Conservation (phyloP, 1,140 invertebrate species). For the Aphelinus certus region DNA sequence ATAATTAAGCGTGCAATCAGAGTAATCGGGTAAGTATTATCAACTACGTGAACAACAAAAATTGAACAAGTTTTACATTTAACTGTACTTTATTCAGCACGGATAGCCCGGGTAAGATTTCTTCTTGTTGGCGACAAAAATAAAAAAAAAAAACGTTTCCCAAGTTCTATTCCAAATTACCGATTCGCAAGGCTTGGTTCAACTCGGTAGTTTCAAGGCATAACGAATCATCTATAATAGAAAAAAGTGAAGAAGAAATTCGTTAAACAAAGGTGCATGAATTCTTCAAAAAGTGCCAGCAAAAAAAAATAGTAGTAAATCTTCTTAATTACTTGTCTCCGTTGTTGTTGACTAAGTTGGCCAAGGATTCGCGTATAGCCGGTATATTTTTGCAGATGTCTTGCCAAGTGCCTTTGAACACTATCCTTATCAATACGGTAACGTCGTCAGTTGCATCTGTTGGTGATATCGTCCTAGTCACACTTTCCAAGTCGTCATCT, state of each 20-base stretch:
- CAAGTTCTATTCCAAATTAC: too few relatives aligned
- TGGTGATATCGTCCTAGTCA: conserved; percentile 33
- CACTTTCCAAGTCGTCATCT: neutral
- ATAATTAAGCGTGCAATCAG: conserved; percentile 30
- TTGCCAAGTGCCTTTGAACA: conserved; percentile 50
- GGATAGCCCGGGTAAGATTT: conserved; percentile 10
- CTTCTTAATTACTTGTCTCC: conserved; percentile 50
- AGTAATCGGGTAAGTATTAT: conserved; percentile 32
- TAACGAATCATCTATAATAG: too few relatives aligned
- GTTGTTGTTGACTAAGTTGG: conserved; percentile 45
- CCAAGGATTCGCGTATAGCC: conserved; percentile 47
- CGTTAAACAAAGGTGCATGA: too few relatives aligned
- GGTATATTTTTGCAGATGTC: conserved; percentile 53
- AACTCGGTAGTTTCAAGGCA: too few relatives aligned
- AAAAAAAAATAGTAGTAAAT: conserved; percentile 5
- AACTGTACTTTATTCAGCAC: conserved; percentile 28
- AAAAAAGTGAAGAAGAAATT: too few relatives aligned
- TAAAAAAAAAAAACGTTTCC: too few relatives aligned
- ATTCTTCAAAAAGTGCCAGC: neutral
- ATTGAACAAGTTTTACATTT: too few relatives aligned
- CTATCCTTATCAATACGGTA: conserved; percentile 52
- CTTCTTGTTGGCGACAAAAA: too few relatives aligned
- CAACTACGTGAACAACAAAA: conserved; percentile 31
- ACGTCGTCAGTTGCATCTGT: conserved; percentile 44
- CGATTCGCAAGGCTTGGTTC: too few relatives aligned